Percentiles rank a stretch among this genome's conserved stretches.
These are phyloP conservation scores for Sylvia atricapilla DNA, from an alignment of 2,113 vertebrate species.

Conservation along the genomic window DNA sequence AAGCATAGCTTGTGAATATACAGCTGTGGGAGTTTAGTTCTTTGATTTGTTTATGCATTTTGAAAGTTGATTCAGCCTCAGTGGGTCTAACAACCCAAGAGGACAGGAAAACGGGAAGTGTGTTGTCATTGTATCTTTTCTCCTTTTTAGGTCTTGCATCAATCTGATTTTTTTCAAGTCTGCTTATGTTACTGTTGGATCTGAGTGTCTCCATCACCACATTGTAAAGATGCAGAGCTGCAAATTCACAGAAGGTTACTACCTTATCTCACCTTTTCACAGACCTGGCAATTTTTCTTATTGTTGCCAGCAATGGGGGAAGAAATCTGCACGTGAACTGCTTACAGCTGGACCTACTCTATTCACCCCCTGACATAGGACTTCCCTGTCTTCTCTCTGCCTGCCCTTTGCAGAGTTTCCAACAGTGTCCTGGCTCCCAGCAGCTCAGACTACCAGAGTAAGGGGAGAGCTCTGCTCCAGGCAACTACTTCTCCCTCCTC, in stretches of 20 bases:
- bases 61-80: neutral
- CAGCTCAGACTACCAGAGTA: neutral
- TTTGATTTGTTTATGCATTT: neutral
- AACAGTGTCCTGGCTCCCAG: neutral
- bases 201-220: neutral
- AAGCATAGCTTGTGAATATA: neutral
- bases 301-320: neutral
- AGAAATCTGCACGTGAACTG: neutral
- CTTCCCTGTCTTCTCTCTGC: neutral
- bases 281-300: neutral
- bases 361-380: rapidly evolving
- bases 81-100: neutral
- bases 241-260: neutral
- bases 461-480: neutral
- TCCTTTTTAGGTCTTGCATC: neutral
- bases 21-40: neutral
- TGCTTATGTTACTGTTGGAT: neutral
- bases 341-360: neutral
- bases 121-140: rapidly evolving
- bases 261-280: neutral
- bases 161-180: neutral
- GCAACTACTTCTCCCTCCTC: neutral
- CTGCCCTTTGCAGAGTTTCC: neutral
- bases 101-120: neutral
- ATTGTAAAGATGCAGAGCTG: neutral